These are phyloP conservation scores for Schlechtendalia chinensis DNA, from an alignment of 1,140 invertebrate genomes.

Conservation along the genomic window DNA sequence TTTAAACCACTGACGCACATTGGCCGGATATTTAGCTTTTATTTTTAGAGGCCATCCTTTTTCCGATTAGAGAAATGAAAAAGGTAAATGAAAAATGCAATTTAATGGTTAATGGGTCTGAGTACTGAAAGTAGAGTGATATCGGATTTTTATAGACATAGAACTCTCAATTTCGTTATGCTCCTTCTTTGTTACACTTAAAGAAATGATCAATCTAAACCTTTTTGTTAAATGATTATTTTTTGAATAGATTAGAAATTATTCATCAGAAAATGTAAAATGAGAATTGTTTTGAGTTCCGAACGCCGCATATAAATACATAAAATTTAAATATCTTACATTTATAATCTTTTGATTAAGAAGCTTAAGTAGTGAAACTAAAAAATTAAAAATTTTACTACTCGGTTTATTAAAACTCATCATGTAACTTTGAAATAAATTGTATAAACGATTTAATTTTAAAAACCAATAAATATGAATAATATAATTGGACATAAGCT, in stretches of 20 bases:
- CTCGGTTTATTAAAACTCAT: no score
- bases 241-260: no score
- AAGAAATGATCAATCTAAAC: background rate
- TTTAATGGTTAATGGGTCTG: constrained; percentile 19
- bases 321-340: no score
- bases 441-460: background rate
- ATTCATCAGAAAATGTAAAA: background rate
- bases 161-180: background rate
- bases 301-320: background rate
- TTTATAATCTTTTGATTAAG: no score
- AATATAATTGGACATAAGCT: background rate
- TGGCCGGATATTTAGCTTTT: constrained; percentile 43
- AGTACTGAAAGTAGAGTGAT: constrained; percentile 29
- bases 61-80: constrained; percentile 20
- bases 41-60: constrained; percentile 5
- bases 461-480: background rate
- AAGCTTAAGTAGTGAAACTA: no score
- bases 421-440: background rate
- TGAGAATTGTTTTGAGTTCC: background rate
- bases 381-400: no score
- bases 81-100: constrained; percentile 27
- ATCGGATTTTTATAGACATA: background rate
- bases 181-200: background rate
- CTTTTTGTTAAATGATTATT: no score
- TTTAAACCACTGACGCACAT: constrained; percentile 34